These are phyloP conservation scores for Heliconius ethilla DNA, from an alignment of 2,888 invertebrate genomes.

Conservation along the genomic window DNA sequence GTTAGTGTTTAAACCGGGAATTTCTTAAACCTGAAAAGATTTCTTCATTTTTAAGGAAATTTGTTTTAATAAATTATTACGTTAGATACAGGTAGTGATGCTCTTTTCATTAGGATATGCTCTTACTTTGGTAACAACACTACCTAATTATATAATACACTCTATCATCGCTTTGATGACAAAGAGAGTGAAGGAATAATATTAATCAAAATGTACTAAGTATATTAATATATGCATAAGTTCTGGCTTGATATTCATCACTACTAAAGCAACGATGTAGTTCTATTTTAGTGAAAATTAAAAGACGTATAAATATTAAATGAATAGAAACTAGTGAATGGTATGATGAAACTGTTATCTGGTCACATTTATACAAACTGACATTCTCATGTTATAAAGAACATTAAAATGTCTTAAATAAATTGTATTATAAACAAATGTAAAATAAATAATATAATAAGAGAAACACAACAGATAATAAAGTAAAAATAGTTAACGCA, in stretches of 20 bases:
- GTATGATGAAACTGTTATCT: too few relatives aligned
- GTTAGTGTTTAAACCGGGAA: constrained; percentile 29
- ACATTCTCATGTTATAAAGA: neutral
- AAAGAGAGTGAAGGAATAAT: neutral
- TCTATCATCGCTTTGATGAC: neutral
- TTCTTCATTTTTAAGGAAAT: neutral
- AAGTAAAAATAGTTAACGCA: neutral
- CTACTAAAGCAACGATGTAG: neutral
- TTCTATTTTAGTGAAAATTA: neutral
- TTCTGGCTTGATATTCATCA: neutral
- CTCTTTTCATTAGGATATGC: neutral
- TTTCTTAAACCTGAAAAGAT: constrained; percentile 40
- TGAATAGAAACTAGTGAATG: too few relatives aligned
- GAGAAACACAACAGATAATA: neutral
- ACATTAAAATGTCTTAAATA: neutral
- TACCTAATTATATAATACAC: neutral
- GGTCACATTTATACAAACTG: neutral
- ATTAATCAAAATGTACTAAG: too few relatives aligned
- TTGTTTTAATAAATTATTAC: neutral
- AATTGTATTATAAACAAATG: neutral
- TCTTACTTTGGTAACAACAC: neutral
- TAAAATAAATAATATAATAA: neutral
- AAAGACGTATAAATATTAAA: too few relatives aligned
- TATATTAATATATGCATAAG: neutral
- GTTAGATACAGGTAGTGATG: neutral